Evolutionary conservation across 1,140 invertebrate species (phyloP), one percentile per base, ranked within the genome.

Genomic region (Aphaenogaster rudis): DNA sequence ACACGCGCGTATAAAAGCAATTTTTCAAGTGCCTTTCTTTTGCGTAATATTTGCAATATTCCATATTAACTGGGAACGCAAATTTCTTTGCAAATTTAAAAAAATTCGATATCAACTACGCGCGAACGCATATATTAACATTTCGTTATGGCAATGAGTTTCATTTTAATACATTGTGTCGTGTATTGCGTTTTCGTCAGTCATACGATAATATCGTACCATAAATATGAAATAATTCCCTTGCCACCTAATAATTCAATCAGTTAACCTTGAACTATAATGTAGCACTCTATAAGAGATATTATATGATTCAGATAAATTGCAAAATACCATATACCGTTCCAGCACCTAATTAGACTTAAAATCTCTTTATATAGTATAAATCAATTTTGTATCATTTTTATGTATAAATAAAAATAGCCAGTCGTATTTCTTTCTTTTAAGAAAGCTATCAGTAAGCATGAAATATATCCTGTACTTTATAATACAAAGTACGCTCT

Each of bases 141-240:
- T 84, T 50, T 84, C 28, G 28, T 84, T 84, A 76, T 84, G 36
- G 28, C 80, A 84, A 63, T 76, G 69, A 63, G 39, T 76, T 74
- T 39, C 54, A 74, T 28, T 28, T 28, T 28, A 28, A 28, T 28
- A 28, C 28, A 28, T 61, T 61, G 52, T 74, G 33, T 11, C 2
- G 59, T 61, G 42, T 74, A 82, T 63, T 54, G 69, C 39, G 54
- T 84, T 76, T 72, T 63, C 33, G 13, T 72, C 11, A 80, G 48
- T n/a, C 36, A 21, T 2, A 54, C 39, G 36, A 84, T 84, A 84
- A 84, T 63, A 50, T 61, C 69, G 42, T 36, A 48, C 21, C 42
- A 84, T 76, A 84, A 84, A 76, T 84, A 84, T 76, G 69, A 61
- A 76, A 63, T 54, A 59, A 76, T 84, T 48, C 48, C 33, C 78